Conservation (phyloP, 1,140 invertebrate genomes). For the Liolophura sinensis region DNA sequence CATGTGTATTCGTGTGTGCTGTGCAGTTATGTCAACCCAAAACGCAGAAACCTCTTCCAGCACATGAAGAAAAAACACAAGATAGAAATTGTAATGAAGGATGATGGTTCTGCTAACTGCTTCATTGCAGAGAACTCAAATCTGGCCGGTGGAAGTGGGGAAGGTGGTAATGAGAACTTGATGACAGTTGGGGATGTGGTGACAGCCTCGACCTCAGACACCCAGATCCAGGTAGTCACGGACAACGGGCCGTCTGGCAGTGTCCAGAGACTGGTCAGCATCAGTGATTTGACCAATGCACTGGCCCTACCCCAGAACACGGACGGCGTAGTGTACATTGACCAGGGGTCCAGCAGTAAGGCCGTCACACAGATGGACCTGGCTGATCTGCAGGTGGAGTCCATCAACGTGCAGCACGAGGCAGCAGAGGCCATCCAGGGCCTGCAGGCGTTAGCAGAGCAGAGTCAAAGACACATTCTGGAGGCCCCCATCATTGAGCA, state of each 20-base stretch:
- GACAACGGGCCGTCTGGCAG: slow-evolving; percentile 12
- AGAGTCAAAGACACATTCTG: too few relatives aligned
- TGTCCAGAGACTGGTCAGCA: slow-evolving; percentile 22
- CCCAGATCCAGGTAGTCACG: slow-evolving; percentile 25
- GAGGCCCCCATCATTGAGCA: too few relatives aligned
- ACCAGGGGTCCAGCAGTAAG: background rate
- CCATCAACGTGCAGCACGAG: slow-evolving; percentile 23
- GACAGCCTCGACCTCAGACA: slow-evolving; percentile 23
- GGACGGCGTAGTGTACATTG: slow-evolving; percentile 4
- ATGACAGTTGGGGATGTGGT: slow-evolving; percentile 39
- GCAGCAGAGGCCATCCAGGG: slow-evolving; percentile 54
- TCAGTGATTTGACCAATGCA: slow-evolving; percentile 27
- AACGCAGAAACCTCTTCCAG: slow-evolving; percentile 49
- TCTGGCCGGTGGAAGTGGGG: background rate
- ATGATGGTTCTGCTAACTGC: slow-evolving; percentile 46
- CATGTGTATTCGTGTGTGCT: slow-evolving; percentile 54
- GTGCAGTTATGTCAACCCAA: slow-evolving; percentile 50
- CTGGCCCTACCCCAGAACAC: slow-evolving; percentile 20
- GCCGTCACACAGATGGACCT: slow-evolving; percentile 1
- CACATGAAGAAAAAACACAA: slow-evolving; percentile 57
- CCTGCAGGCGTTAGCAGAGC: slow-evolving; percentile 48
- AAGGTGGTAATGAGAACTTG: slow-evolving; percentile 15
- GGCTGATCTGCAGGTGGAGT: slow-evolving; percentile 8
- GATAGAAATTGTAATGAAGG: slow-evolving; percentile 49
- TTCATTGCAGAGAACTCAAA: slow-evolving; percentile 29